phyloP scores from a whole-genome alignment of 2,888 invertebrate species.

The Melikaiella ostensackeni region DNA sequence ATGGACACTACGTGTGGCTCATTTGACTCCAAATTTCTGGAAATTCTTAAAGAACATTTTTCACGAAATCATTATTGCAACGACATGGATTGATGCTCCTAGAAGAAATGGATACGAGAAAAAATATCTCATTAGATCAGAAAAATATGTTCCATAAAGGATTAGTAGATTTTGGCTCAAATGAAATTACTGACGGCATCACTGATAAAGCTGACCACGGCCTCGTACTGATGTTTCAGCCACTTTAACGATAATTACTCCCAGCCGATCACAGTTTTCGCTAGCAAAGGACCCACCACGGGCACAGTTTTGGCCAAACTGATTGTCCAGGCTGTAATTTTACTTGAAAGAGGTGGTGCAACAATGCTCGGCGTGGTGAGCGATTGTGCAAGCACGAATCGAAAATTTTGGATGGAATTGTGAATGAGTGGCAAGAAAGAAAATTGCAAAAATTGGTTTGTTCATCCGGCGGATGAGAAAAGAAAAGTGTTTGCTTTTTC shows the following conservation, averaged over 20 bases:
- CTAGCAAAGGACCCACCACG: too few relatives aligned
- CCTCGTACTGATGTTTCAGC: too few relatives aligned
- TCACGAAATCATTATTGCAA: background rate
- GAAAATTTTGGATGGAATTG: constrained; percentile 29
- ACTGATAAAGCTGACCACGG: constrained; percentile 31
- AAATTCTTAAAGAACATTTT: background rate
- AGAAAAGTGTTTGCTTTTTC: background rate
- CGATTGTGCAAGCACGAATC: constrained; percentile 39
- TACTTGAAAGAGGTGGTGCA: constrained; percentile 27
- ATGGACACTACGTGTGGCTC: background rate
- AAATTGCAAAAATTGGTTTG: background rate
- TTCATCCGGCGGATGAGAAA: constrained; percentile 31
- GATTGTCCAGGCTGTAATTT: background rate
- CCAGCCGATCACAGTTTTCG: too few relatives aligned
- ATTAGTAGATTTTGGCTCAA: constrained; percentile 34
- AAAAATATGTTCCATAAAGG: constrained; percentile 33
- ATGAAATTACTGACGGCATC: background rate
- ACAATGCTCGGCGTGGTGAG: background rate
- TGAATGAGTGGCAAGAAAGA: background rate
- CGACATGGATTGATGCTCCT: constrained; percentile 24
- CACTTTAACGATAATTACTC: too few relatives aligned
- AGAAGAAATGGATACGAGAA: constrained; percentile 38
- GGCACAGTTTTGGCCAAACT: too few relatives aligned
- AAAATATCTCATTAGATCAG: constrained; percentile 25
- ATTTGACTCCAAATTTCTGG: background rate